These are phyloP conservation scores for Gymnosoma rotundatum DNA, from an alignment of 2,888 invertebrate species.

Conservation along the genomic window DNA sequence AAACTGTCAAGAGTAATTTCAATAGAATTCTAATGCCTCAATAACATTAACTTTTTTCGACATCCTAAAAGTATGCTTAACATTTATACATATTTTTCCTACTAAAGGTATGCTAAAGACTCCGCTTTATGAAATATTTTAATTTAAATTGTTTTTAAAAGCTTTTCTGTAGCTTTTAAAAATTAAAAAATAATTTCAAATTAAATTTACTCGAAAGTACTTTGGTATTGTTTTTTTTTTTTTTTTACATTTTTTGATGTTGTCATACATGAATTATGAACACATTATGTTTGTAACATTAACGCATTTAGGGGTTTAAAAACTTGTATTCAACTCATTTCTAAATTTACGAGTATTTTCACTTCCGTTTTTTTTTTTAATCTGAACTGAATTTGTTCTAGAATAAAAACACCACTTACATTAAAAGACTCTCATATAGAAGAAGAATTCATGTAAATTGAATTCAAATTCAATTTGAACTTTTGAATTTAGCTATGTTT, in stretches of 20 bases:
- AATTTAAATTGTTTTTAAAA: conserved; percentile 64
- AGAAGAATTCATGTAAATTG: conserved; percentile 76
- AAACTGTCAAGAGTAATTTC: not conserved
- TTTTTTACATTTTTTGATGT: no score
- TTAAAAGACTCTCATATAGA: conserved; percentile 26
- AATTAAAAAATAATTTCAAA: conserved; percentile 56
- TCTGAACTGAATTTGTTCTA: conserved; percentile 14
- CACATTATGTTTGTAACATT: conserved; percentile 55
- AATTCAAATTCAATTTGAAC: conserved; percentile 82
- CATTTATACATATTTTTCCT: not conserved
- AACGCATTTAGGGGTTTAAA: conserved; percentile 64
- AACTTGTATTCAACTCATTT: conserved; percentile 53
- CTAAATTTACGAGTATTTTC: conserved; percentile 54
- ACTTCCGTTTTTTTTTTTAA: conserved; percentile 35
- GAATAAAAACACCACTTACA: conserved; percentile 23
- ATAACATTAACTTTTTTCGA: not conserved
- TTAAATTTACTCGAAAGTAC: conserved; percentile 67
- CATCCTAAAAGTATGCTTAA: not conserved
- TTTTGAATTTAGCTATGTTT: conserved; percentile 77
- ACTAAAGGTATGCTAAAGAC: conserved; percentile 35
- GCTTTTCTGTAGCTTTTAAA: conserved; percentile 5
- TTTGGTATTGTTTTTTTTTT: conserved; percentile 27
- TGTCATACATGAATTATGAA: conserved; percentile 41
- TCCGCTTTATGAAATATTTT: conserved; percentile 47
- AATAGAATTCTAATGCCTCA: not conserved